phyloP scores from a whole-genome alignment of 2,797 vertebrate species.

The Gymnothorax javanicus region DNA sequence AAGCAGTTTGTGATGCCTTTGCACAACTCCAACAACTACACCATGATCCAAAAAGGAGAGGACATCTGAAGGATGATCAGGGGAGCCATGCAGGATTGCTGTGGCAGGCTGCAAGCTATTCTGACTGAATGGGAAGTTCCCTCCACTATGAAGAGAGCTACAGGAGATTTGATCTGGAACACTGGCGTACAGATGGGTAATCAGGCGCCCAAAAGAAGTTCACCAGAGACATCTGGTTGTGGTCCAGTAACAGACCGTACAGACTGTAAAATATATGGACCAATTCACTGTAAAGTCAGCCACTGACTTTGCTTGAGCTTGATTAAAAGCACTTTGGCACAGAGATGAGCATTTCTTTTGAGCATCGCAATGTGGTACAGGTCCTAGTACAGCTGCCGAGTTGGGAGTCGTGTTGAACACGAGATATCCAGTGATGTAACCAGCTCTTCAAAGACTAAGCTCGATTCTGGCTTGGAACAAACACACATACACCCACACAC shows the following conservation, averaged over 20 bases:
- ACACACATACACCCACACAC: not conserved
- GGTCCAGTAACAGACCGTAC: conserved; percentile 32
- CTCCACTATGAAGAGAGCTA: not conserved
- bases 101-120: not conserved
- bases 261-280: too few relatives aligned
- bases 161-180: not conserved
- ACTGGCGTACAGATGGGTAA: not conserved
- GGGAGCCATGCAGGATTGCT: not conserved
- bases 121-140: not conserved
- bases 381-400: too few relatives aligned
- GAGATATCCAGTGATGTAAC: too few relatives aligned
- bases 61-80: not conserved
- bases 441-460: too few relatives aligned
- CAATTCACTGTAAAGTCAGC: too few relatives aligned
- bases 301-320: too few relatives aligned
- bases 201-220: not conserved
- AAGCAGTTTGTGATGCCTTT: not conserved
- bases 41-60: not conserved
- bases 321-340: too few relatives aligned
- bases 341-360: too few relatives aligned
- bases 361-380: too few relatives aligned
- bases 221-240: not conserved
- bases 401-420: too few relatives aligned
- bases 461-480: not conserved
- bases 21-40: not conserved